Evolutionary conservation across 23 tunicate genomes (phyloP), one percentile per base, ranked within the genome.

Genomic region (Trididemnum miniatum): DNA sequence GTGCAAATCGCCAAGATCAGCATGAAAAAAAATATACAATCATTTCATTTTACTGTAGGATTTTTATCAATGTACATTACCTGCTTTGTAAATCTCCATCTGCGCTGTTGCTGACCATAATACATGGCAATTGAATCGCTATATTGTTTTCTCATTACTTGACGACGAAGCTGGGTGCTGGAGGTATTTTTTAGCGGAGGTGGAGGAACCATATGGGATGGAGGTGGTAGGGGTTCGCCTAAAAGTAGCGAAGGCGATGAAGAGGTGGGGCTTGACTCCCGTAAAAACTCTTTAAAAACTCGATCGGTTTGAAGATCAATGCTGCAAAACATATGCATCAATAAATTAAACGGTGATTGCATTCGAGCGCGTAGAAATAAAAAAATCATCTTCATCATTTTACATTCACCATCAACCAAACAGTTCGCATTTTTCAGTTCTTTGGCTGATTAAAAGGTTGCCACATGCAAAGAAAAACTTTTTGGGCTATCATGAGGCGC

Each of bases 91-190:
- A 90, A 72, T 26, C 85, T 49, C 96, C 85, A 78, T 65, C 86
- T 65, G 18, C 96, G 71, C 82, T 85, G 87, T 25, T 86, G 65
- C 36, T 90, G 96, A 2, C 96, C 96, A 37, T 90, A 90, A 51
- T 83, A 90, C 89, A 90, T 82, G n/a, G 96, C 96, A 33, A 85
- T 82, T 1, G 96, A 85, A 51, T 90, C 96, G 71, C 96, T 90
- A 78, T 90, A 90, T 63, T 90, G 96, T 35, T 90, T 90, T 62
- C 89, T 73, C 96, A 90, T 84, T 26, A 90, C 89, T 76, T 90
- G 96, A 27, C 96, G 71, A 9, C 96, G 83, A 71, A 90, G 51
- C 36, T 90, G 96, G 0, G 86, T 77, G 12, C 54, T 67, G 15
- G 89, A 51, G 32, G 34, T 71, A 34, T 74, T 80, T 12, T 51